Base-by-base conservation (phyloP, 1,140 invertebrate species). In the Pissodes strobi region DNA sequence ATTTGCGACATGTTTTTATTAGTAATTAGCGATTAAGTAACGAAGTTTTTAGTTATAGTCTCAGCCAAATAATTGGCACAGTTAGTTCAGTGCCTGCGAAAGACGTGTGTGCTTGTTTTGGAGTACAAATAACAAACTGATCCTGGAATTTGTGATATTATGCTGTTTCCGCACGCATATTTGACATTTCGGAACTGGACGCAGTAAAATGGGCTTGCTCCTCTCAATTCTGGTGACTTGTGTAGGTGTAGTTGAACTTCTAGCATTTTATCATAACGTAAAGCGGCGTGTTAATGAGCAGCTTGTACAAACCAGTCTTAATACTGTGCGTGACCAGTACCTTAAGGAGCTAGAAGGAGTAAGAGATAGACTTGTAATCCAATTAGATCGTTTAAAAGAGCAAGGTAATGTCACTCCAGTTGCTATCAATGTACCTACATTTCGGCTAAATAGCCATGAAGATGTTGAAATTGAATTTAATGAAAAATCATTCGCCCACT, bases 171-270 rank as follows among this genome's bases (percentile, higher is more conserved):
- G 53, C 39, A 57, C 19, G 22, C 39, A 41, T 57, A 22, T 25
- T 18, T 27, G 38, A 19, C 25, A 43, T 43, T 19, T n/a, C n/a
- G n/a, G n/a, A n/a, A n/a, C n/a, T n/a, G n/a, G n/a, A n/a, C n/a
- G n/a, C n/a, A 39, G 39, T 27, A 34, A 67, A 46, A 89, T 89
- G 88, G 88, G 87, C 69, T 76, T 90, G 15, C 74, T 90, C 59
- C 78, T 90, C 43, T 90, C 89, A 9, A 79, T 89, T 69, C 74
- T 91, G 19, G 82, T 90, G 62, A 82, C 86, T n/a, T 90, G 88
- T 71, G 83, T 88, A 17, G 88, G 90, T 51, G 83, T 87, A 2
- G 58, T 88, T 58, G 89, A 91, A 75, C 80, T 89, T 12, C 73
- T 88, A 12, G 81, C 83, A 30, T 86, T 84, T 64, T 74, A 84